Base-by-base conservation (phyloP, 2,888 invertebrate genomes). In the Zygogramma bicolorata region DNA sequence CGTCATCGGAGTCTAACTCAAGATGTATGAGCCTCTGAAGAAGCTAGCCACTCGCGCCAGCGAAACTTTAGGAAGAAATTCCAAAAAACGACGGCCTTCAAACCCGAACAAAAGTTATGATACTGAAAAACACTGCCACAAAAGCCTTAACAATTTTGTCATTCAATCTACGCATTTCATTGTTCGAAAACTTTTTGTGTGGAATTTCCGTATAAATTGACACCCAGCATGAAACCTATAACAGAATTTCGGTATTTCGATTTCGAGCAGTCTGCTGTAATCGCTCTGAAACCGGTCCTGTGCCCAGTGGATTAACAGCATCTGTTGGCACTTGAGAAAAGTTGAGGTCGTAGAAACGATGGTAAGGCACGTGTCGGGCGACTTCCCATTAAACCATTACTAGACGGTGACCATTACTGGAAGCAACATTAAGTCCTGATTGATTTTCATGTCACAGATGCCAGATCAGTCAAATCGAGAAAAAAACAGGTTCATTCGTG, bases 401-500 rank as follows among this genome's bases (percentile, higher is more conserved):
- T 71, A 73, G 74, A 68, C 69, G 63, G 65, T 73, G 69, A 71
- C 75, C 75, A 71, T 77, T 75, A 74, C 70, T 49, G 70, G 72
- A 70, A 77, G 76, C 38, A 63, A 27, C 79, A 70, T 73, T 71
- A 76, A 65, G 65, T 70, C 60, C 74, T 75, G 77, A 77, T 79
- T 77, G 79, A 79, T 79, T 79, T 76, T 74, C 65, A 67, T 74
- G 71, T 74, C 76, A 67, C 73, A 76, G 70, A 70, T 75, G 75
- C 74, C 71, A 71, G 69, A 68, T 68, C 62, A 74, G 70, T 73
- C 68, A 68, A 74, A 75, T 72, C 74, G 68, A n/a, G 60, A 67
- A 59, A 75, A 75, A 68, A 49, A 49, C 20, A 13, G 25, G n/a
- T n/a, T 49, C 10, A 49, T 22, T 42, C 49, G 49, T 49, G 49